Percentiles rank a stretch among this genome's conserved stretches.
phyloP scores from a whole-genome alignment of 2,888 invertebrate species.

The Latheticus oryzae region DNA sequence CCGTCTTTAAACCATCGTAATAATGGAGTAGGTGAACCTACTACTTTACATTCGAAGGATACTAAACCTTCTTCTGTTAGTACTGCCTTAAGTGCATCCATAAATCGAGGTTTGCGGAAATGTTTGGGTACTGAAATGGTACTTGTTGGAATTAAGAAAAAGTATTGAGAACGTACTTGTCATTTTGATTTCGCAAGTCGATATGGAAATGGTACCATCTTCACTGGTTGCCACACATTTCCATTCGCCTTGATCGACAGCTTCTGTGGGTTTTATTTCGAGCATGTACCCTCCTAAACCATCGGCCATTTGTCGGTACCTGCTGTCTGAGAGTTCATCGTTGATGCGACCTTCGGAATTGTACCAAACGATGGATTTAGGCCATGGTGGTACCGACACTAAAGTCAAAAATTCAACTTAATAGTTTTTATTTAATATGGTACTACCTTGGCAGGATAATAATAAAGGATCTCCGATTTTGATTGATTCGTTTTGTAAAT shows the following conservation, averaged over 20 bases:
- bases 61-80: conserved; percentile 92
- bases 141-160: not conserved
- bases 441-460: conserved; percentile 78
- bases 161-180: conserved; percentile 73
- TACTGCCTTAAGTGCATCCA: conserved; percentile 90
- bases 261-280: conserved; percentile 80
- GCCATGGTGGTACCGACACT: conserved; percentile 89
- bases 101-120: conserved; percentile 88
- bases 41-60: conserved; percentile 93
- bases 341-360: conserved; percentile 86
- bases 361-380: conserved; percentile 84
- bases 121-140: conserved; percentile 86
- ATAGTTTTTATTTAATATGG: conserved; percentile 6
- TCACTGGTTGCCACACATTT: conserved; percentile 86
- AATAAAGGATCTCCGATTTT: conserved; percentile 82
- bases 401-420: conserved; percentile 8
- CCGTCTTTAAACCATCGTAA: conserved; percentile 94
- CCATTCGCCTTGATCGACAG: conserved; percentile 89
- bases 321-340: conserved; percentile 68
- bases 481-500: conserved; percentile 79
- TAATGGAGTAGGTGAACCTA: conserved; percentile 89
- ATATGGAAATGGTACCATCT: conserved; percentile 80
- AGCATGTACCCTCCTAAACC: conserved; percentile 85
- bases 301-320: conserved; percentile 82
- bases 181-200: conserved; percentile 80